Percentiles rank a stretch among this genome's conserved stretches.
Conservation (phyloP, 2,888 invertebrate species). For the Siphlonurus alternatus region DNA sequence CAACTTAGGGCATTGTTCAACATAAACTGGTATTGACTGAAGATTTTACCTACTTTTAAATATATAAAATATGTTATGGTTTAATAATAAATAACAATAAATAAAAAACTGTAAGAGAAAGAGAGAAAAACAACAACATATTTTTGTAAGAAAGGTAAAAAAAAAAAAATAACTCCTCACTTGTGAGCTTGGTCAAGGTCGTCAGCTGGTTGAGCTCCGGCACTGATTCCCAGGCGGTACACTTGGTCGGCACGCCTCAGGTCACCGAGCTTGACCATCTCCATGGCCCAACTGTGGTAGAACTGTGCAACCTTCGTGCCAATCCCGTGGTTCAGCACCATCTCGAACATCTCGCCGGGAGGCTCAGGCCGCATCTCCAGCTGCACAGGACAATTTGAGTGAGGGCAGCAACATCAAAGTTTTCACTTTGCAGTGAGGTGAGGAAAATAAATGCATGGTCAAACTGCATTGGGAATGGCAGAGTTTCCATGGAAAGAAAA, state of each 20-base stretch:
- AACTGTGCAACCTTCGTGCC: constrained; percentile 68
- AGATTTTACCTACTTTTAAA: too few relatives aligned
- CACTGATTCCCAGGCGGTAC: constrained; percentile 56
- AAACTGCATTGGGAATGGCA: neutral
- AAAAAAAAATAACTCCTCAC: too few relatives aligned
- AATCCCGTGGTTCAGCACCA: constrained; percentile 61
- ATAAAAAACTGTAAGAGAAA: too few relatives aligned
- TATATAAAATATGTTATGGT: too few relatives aligned
- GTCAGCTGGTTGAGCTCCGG: constrained; percentile 62
- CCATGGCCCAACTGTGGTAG: constrained; percentile 81
- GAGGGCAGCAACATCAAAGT: neutral
- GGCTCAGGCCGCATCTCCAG: constrained; percentile 55
- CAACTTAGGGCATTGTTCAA: too few relatives aligned
- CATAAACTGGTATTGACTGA: too few relatives aligned
- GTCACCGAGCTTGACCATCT: constrained; percentile 66
- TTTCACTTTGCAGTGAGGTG: too few relatives aligned
- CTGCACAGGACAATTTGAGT: constrained; percentile 33
- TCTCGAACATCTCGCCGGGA: constrained; percentile 44
- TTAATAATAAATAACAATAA: too few relatives aligned
- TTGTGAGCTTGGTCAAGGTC: constrained; percentile 30
- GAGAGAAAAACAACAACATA: too few relatives aligned
- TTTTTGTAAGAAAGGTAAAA: too few relatives aligned
- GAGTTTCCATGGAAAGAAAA: constrained; percentile 7
- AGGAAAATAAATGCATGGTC: neutral
- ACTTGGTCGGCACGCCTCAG: constrained; percentile 68